Percentiles rank a stretch among this genome's conserved stretches.
Evolutionary conservation across 2,113 vertebrate species (phyloP).

Genomic region (Leptobrachium leishanense): DNA sequence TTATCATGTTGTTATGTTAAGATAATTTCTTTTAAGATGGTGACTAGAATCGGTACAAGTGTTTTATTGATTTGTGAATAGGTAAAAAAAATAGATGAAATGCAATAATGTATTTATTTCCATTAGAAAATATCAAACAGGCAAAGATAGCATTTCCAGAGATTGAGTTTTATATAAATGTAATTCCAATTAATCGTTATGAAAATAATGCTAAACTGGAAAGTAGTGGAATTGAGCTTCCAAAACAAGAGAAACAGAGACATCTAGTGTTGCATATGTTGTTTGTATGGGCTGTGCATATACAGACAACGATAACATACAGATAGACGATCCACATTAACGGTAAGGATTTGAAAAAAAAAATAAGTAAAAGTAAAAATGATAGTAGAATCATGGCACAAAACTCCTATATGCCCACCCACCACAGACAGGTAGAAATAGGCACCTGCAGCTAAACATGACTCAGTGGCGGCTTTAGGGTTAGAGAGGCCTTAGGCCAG

Average conservation of each 20-base stretch:
- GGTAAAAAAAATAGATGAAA: neutral
- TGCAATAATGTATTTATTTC: neutral
- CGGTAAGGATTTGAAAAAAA: no score
- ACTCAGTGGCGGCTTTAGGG: no score
- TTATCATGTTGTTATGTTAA: neutral
- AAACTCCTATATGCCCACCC: no score
- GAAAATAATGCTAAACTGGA: neutral
- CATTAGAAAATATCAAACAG: conserved; percentile 1
- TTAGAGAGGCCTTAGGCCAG: no score
- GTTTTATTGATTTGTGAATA: neutral
- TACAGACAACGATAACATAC: no score
- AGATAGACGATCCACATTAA: no score
- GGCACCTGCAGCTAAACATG: no score
- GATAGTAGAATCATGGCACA: no score
- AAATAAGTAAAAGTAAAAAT: no score
- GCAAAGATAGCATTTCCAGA: conserved; percentile 11
- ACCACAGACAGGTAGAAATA: no score
- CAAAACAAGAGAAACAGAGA: conserved; percentile 66
- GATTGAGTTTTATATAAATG: conserved; percentile 6
- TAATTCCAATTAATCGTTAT: conserved; percentile 20
- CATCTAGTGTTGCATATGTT: conserved; percentile 62
- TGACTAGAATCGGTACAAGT: neutral
- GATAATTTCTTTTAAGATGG: neutral
- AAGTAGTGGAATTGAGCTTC: neutral
- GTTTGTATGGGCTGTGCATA: no score